phyloP scores from a whole-genome alignment of 2,888 invertebrate genomes.

The Harpalus rufipes region DNA sequence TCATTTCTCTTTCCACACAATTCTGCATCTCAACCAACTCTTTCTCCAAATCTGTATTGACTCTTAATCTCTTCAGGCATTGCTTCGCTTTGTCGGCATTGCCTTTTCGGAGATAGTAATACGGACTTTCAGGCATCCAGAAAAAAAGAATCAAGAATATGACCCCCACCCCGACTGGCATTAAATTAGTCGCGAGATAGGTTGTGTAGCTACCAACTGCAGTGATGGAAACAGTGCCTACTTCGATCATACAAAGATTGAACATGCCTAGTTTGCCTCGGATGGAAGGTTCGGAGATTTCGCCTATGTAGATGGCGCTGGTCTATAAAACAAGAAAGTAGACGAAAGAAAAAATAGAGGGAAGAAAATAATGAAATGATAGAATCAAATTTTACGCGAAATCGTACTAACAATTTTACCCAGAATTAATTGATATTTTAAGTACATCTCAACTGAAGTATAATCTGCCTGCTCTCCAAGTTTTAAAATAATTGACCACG shows the following conservation, averaged over 20 bases:
- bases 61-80: conserved; percentile 72
- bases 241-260: conserved; percentile 74
- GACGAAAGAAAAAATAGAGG: too few relatives aligned
- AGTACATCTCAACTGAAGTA: too few relatives aligned
- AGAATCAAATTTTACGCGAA: too few relatives aligned
- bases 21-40: conserved; percentile 76
- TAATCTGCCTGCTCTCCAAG: too few relatives aligned
- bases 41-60: conserved; percentile 74
- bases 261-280: conserved; percentile 75
- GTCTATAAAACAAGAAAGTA: conserved; percentile 73
- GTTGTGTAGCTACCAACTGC: conserved; percentile 75
- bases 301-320: conserved; percentile 79
- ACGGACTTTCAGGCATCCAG: conserved; percentile 78
- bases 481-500: too few relatives aligned
- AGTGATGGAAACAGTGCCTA: conserved; percentile 75
- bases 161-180: conserved; percentile 73
- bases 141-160: conserved; percentile 74
- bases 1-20: conserved; percentile 74
- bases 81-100: conserved; percentile 73
- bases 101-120: conserved; percentile 76
- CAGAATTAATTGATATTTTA: too few relatives aligned
- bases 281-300: conserved; percentile 79
- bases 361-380: too few relatives aligned
- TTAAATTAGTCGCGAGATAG: conserved; percentile 74
- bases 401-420: too few relatives aligned